Evolutionary conservation across 2,797 vertebrate species (phyloP), one percentile per base, ranked within the genome.

Genomic region (Vireo griseus): DNA sequence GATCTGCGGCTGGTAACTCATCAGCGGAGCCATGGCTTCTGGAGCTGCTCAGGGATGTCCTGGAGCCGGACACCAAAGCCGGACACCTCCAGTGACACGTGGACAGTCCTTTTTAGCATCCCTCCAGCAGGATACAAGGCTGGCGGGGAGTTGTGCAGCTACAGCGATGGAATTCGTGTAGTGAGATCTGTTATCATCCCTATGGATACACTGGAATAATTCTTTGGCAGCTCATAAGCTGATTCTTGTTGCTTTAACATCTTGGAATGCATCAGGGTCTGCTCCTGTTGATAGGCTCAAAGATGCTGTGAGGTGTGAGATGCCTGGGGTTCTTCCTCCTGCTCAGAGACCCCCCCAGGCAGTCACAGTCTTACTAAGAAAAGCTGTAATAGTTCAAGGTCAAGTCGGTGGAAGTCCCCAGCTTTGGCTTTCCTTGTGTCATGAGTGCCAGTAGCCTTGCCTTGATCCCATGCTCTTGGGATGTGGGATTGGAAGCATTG

Each of bases 41-140:
- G 8, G 39, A 66, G 52, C 11, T 48, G n/a, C 15, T 3, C 0
- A 1, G 29, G 25, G 3, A 4, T 45, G 35, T 54, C 50, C 63
- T 55, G 61, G n/a, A 84, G 51, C 63, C 0, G 0, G 21, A 0
- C 20, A 1, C 18, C 0, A 0, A 13, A 15, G 29, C n/a, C n/a
- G n/a, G n/a, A n/a, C n/a, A 3, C 7, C 40, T 54, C 40, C 14
- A 4, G 45, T 12, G 45, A 42, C 35, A 3, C 0, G 0, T 11
- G 65, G 47, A 5, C 55, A 54, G 28, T 13, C 35, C 72, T n/a
- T 2, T 6, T 21, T 25, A 39, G 13, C 1, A 2, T 26, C 28
- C 5, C 5, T 10, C 0, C 15, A 4, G 40, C 2, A 0, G 13
- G 37, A 10, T 39, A 14, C 1, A 1, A 21, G 85, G 76, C 65